Evolutionary conservation across 2,113 vertebrate genomes (phyloP).

Genomic region (Chitala chitala): DNA sequence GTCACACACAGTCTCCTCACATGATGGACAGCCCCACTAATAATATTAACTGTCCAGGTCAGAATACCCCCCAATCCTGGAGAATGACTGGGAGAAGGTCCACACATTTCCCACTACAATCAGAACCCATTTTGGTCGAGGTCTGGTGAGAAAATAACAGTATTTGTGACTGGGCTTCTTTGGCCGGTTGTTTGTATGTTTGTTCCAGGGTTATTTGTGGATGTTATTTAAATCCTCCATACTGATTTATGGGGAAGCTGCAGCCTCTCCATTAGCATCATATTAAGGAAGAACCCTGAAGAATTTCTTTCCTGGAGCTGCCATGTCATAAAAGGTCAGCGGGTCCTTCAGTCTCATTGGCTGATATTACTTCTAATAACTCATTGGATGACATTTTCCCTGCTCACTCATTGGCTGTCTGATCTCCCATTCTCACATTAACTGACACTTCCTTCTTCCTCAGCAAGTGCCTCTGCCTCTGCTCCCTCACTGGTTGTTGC

Average conservation of each 20-base stretch:
- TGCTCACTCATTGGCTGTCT: slow-evolving; percentile 50
- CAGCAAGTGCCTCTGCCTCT: background rate
- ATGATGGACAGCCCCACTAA: too few relatives aligned
- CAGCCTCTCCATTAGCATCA: background rate
- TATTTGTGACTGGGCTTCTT: background rate
- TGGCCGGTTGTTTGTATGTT: background rate
- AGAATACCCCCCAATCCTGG: background rate
- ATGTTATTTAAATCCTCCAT: background rate
- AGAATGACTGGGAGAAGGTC: background rate
- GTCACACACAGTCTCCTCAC: too few relatives aligned
- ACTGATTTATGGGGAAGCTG: background rate
- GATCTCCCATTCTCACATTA: background rate
- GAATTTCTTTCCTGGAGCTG: slow-evolving; percentile 46
- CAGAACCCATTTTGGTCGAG: background rate
- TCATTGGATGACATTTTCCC: slow-evolving; percentile 20
- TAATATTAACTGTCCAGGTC: too few relatives aligned
- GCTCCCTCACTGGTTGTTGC: background rate
- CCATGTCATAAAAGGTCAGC: slow-evolving; percentile 58
- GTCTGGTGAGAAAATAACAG: background rate
- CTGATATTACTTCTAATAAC: slow-evolving; percentile 28
- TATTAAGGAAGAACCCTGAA: background rate
- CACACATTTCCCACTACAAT: background rate
- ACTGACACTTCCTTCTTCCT: background rate
- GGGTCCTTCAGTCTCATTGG: slow-evolving; percentile 54
- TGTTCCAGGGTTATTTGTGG: background rate